Percentiles rank a stretch among this genome's conserved stretches.
These are phyloP conservation scores for Norana najaformis DNA, from an alignment of 2,888 invertebrate species.

Conservation along the genomic window DNA sequence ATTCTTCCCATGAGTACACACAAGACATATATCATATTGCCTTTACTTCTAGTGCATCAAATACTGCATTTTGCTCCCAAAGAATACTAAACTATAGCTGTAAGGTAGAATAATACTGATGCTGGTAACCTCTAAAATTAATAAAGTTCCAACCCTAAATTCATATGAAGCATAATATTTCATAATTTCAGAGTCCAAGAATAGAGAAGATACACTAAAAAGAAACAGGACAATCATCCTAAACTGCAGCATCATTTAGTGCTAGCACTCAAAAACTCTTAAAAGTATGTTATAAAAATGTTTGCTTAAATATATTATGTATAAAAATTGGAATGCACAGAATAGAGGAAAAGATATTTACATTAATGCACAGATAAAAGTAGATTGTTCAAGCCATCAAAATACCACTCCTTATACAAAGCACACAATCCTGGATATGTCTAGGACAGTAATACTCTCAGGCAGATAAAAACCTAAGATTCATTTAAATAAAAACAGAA, in stretches of 20 bases:
- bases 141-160: not conserved
- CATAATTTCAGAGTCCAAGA: not conserved
- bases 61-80: too few species aligned
- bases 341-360: not conserved
- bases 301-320: not conserved
- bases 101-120: not conserved
- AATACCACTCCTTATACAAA: not conserved
- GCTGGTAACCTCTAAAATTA: not conserved
- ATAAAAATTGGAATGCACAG: conserved; percentile 3
- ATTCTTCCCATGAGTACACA: too few species aligned
- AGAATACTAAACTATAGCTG: too few species aligned
- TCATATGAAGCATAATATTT: not conserved
- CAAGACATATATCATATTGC: too few species aligned
- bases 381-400: not conserved
- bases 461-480: not conserved
- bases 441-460: not conserved
- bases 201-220: not conserved
- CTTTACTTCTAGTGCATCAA: too few species aligned
- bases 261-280: not conserved
- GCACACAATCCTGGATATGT: not conserved
- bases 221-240: not conserved
- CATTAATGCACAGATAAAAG: not conserved
- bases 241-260: not conserved
- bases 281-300: not conserved
- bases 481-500: not conserved